Evolutionary conservation across 1,140 invertebrate genomes (phyloP).

Genomic region (Atta texana): DNA sequence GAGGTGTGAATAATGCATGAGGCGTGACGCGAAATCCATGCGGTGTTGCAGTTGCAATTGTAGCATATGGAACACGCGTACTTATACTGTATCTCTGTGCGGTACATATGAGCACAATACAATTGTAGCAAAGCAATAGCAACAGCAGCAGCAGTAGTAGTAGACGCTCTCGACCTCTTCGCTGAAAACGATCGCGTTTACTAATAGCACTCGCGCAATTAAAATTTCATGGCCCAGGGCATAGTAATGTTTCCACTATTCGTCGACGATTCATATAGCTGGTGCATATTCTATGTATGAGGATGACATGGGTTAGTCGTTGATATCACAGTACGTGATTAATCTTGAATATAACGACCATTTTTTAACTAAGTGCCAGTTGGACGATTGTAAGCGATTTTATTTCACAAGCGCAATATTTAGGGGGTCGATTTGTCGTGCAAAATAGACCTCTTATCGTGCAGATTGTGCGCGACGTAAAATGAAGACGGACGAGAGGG

Average conservation of each 20-base stretch:
- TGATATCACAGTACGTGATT: slow-evolving; percentile 2
- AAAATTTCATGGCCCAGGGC: slow-evolving; percentile 62
- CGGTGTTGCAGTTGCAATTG: slow-evolving; percentile 43
- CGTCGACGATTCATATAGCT: slow-evolving; percentile 14
- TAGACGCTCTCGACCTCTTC: slow-evolving; percentile 40
- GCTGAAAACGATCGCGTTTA: slow-evolving; percentile 55
- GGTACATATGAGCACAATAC: slow-evolving; percentile 22
- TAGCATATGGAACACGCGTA: slow-evolving; percentile 52
- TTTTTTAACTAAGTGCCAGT: slow-evolving; percentile 13
- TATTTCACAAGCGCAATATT: slow-evolving; percentile 23
- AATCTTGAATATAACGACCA: slow-evolving; percentile 17
- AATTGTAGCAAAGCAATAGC: slow-evolving; percentile 27
- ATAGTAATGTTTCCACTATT: slow-evolving; percentile 53
- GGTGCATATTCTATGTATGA: neutral
- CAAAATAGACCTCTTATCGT: slow-evolving; percentile 53
- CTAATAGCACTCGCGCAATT: slow-evolving; percentile 66
- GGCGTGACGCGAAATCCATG: slow-evolving; percentile 52
- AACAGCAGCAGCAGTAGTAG: neutral
- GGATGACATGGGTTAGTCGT: slow-evolving; percentile 24
- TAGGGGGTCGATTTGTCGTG: slow-evolving; percentile 41
- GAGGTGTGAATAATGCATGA: slow-evolving; percentile 74
- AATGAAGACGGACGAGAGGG: slow-evolving; percentile 51
- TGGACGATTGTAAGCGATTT: slow-evolving; percentile 30
- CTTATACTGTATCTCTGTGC: slow-evolving; percentile 28
- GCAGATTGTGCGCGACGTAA: slow-evolving; percentile 46